Base-by-base conservation (phyloP, 1,140 invertebrate species). In the Ridgeia piscesae region DNA sequence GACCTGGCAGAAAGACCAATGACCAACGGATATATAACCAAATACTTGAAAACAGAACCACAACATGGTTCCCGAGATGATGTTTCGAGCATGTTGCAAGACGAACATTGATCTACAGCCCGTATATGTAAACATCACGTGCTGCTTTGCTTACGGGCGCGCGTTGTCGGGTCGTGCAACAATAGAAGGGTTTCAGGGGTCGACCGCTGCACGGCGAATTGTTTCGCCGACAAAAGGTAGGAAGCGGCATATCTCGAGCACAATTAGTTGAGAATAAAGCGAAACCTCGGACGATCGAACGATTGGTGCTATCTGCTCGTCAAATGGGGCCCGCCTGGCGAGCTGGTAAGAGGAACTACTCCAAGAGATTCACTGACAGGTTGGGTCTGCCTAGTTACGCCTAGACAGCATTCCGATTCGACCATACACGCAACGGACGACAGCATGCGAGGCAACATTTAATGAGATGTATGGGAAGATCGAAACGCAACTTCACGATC, bases 261-360 rank as follows among this genome's bases (percentile, higher is more conserved):
- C 58, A 77, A 77, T 77, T 77, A 77, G 58, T 77, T 77, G 58
- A 77, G 58, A 77, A 77, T 77, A 77, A 77, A 27, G 58, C 58
- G 17, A 77, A 77, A 77, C 8, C 27, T 77, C 27, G 14, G 58
- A 77, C 58, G 58, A 77, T 77, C 58, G 14, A 77, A 77, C 58
- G 58, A 77, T 77, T 77, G 58, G 58, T 77, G 58, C 27, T 77
- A 77, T 77, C 58, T 77, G 58, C 17, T 77, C 58, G 27, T 77
- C 58, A 77, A 77, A 14, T 2, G 58, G 58, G 11, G 58, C 58
- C 58, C 58, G 58, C 14, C 58, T 27, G 58, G 0, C 58, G 58
- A 77, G 4, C 58, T 4, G 58, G 58, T 31, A 77, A 77, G 0
- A 31, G 58, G 58, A 77, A 27, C 27, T 31, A 21, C 27, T 31